A percentile compares a stretch with the other conserved stretches of the same genome.
These are phyloP conservation scores for Chaetodon trifasciatus DNA, from an alignment of 2,797 vertebrate species.

Conservation along the genomic window DNA sequence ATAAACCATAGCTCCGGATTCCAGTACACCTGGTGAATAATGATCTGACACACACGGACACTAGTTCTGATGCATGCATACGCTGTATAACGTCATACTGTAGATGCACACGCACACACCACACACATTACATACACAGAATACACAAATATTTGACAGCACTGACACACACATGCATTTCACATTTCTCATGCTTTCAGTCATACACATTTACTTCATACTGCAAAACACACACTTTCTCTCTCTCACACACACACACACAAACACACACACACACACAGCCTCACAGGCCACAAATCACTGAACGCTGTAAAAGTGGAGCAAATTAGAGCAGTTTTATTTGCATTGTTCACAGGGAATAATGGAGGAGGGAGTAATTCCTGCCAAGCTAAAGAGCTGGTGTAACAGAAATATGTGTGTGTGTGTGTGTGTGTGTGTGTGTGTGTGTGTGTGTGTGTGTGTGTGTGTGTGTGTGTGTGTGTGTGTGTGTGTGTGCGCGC, in stretches of 20 bases:
- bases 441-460: constrained; percentile 8
- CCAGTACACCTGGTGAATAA: constrained; percentile 46
- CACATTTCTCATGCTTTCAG: constrained; percentile 12
- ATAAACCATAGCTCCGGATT: constrained; percentile 28
- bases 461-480: constrained; percentile 11
- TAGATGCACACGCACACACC: constrained; percentile 1
- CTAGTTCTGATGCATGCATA: background rate
- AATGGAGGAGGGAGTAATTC: constrained; percentile 45
- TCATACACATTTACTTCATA: constrained; percentile 23
- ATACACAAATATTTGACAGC: constrained; percentile 16
- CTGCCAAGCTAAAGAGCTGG: constrained; percentile 59
- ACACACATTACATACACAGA: constrained; percentile 19
- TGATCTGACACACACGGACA: constrained; percentile 26
- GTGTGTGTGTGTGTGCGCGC: constrained; percentile 19
- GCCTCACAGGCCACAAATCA: constrained; percentile 67
- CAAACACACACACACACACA: constrained; percentile 28
- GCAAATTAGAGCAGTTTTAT: constrained; percentile 75
- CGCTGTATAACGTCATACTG: constrained; percentile 2
- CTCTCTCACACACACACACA: background rate
- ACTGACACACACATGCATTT: constrained; percentile 18
- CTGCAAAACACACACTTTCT: constrained; percentile 13
- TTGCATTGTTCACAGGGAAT: constrained; percentile 72
- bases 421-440: constrained; percentile 11
- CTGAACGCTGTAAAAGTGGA: constrained; percentile 63
- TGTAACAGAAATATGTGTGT: constrained; percentile 36